A percentile compares a stretch with the other conserved stretches of the same genome.
These are phyloP conservation scores for Gastrophysa polygoni DNA, from an alignment of 2,888 invertebrate genomes.

Conservation along the genomic window DNA sequence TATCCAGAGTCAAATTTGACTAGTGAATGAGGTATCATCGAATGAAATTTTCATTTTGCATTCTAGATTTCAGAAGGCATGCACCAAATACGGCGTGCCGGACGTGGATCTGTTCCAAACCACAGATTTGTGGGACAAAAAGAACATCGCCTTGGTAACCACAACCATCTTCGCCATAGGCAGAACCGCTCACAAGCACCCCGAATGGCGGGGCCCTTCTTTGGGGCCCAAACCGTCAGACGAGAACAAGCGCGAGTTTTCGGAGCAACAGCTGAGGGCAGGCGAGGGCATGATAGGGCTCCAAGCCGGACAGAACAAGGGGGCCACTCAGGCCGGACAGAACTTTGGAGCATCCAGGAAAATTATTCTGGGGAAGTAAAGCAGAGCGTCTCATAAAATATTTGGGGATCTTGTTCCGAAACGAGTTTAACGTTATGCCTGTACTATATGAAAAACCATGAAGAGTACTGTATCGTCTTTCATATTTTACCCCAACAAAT, in stretches of 20 bases:
- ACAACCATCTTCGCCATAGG: slow-evolving; percentile 88
- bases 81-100: slow-evolving; percentile 81
- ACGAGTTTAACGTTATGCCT: no score
- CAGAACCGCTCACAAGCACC: slow-evolving; percentile 83
- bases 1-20: neutral
- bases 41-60: slow-evolving; percentile 37
- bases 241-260: slow-evolving; percentile 81
- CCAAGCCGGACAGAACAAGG: slow-evolving; percentile 86
- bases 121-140: slow-evolving; percentile 88
- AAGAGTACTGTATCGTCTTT: no score
- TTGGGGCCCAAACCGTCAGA: slow-evolving; percentile 87
- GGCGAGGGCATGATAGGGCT: slow-evolving; percentile 84
- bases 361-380: slow-evolving; percentile 79
- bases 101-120: slow-evolving; percentile 90
- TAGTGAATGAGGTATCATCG: neutral
- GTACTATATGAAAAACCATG: no score
- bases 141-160: slow-evolving; percentile 87
- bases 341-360: slow-evolving; percentile 85
- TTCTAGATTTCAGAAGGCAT: slow-evolving; percentile 84
- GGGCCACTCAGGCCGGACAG: slow-evolving; percentile 85
- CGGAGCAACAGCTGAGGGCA: slow-evolving; percentile 80
- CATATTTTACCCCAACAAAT: no score
- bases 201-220: slow-evolving; percentile 82
- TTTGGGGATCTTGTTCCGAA: no score
- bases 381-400: no score